Base-by-base conservation (phyloP, 1,140 invertebrate species). In the Dendrolimus kikuchii region DNA sequence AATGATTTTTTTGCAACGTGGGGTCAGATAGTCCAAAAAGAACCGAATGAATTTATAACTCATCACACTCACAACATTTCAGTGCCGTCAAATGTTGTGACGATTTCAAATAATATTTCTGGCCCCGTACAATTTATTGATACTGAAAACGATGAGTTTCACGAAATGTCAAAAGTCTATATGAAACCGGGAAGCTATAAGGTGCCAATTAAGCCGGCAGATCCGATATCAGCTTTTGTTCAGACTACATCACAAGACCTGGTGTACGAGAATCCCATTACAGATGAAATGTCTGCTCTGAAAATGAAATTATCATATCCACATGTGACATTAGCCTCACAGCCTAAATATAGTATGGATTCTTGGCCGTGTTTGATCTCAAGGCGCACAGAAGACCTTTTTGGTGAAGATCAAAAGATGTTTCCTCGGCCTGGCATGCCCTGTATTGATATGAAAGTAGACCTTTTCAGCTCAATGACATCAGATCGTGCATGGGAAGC, bases 171-270 rank as follows among this genome's bases (percentile, higher is more conserved):
- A 37, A 87, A 85, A 72, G 83, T 85, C 10, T 88, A 88, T 65
- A 88, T 88, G 83, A 86, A 87, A 57, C 86, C 86, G 50, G 86
- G 86, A 36, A 88, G 86, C 57, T 88, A 88, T 46, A 86, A 87
- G 65, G 81, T 88, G n/a, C 83, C 83, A 6, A 87, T 85, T 61
- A 88, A 87, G 51, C 81, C 81, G 49, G 60, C 79, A 40, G 77
- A 86, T 66, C 65, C 75, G 42, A 53, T 72, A 7, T 59, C 72
- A 40, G 51, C 75, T 6, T 83, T 84, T 59, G 37, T 74, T 4
- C 72, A 71, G 59, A 60, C 60, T 38, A 44, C 52, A 46, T 52
- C 76, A n/a, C 75, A 74, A 57, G 80, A 86, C 10, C 46, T 66
- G 6, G 42, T 57, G 4, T 81, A 68, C 53, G 79, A 82, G 5